A percentile compares a stretch with the other conserved stretches of the same genome.
Evolutionary conservation across 2,797 vertebrate species (phyloP).

Genomic region (Gallinago stenura): DNA sequence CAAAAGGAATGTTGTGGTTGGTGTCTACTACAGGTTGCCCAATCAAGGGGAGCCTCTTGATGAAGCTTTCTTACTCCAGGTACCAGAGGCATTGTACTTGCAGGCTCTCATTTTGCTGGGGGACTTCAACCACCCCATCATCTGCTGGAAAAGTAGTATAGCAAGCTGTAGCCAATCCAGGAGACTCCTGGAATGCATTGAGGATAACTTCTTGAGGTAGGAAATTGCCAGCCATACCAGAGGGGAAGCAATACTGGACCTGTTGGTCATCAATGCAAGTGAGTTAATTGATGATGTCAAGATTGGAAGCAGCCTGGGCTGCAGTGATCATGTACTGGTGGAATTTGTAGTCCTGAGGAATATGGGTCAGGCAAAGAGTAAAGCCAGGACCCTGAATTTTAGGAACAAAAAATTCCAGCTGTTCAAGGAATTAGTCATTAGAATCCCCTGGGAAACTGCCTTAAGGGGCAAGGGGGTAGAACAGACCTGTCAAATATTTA

Average conservation of each 20-base stretch:
- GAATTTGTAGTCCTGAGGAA: not conserved
- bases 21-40: not conserved
- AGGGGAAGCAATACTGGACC: not conserved
- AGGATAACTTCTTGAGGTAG: not conserved
- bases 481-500: not conserved
- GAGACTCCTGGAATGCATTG: not conserved
- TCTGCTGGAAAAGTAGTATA: too few relatives aligned
- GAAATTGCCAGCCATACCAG: not conserved
- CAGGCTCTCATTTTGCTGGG: too few relatives aligned
- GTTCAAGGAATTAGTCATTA: not conserved
- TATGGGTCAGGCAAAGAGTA: not conserved
- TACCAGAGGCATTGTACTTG: not conserved
- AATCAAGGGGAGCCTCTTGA: not conserved
- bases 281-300: not conserved
- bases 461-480: not conserved
- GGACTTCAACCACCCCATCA: too few relatives aligned
- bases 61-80: not conserved
- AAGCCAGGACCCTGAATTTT: not conserved
- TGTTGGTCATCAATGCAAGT: not conserved
- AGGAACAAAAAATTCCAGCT: not conserved
- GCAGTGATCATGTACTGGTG: not conserved
- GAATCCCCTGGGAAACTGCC: not conserved
- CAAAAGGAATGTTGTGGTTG: not conserved
- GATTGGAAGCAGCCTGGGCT: not conserved
- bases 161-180: too few relatives aligned